Evolutionary conservation across 2,888 invertebrate species (phyloP), one percentile per base, ranked within the genome.

Genomic region (Dryadula phaetusa): DNA sequence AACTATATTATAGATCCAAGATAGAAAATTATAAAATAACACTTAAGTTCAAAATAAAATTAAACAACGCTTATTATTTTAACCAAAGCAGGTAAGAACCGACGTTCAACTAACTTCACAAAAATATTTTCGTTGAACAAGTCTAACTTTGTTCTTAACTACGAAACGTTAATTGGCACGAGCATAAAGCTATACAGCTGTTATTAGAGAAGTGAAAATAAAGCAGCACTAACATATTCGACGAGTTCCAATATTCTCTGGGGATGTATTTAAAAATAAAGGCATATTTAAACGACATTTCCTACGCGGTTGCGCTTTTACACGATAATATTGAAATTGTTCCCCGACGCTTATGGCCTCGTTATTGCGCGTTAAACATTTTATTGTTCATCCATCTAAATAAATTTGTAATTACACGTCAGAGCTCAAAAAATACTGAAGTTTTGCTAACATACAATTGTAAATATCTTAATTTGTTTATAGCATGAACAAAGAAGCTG

Each of bases 241-340:
- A 67, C 58, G 53, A 16, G n/a, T 53, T 47, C 37, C 53, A 28
- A 62, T 62, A 40, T 44, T 63, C 46, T 62, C 65, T 54, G 60
- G 64, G 44, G 58, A 64, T 44, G 62, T 25, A 63, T 62, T 64
- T 58, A 47, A 47, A 46, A 67, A 54, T 56, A 63, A 46, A 65
- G 65, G 47, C 63, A 64, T 65, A 65, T 67, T 67, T 79, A 80
- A 77, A 73, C 72, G 75, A 74, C 76, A 75, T 67, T 70, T 70
- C 72, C 61, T 52, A 47, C 52, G 60, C 61, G 66, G 66, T 61
- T 62, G 65, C 64, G 65, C 53, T 72, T 72, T 69, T 72, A 72
- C 63, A 63, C 65, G 67, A 67, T 64, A 71, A 75, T 69, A 75
- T 77, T 74, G 71, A 75, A 75, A 75, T 76, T 74, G 74, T 76